Base-by-base conservation (phyloP, 2,888 invertebrate species). In the Hirtodrosophila duncani region DNA sequence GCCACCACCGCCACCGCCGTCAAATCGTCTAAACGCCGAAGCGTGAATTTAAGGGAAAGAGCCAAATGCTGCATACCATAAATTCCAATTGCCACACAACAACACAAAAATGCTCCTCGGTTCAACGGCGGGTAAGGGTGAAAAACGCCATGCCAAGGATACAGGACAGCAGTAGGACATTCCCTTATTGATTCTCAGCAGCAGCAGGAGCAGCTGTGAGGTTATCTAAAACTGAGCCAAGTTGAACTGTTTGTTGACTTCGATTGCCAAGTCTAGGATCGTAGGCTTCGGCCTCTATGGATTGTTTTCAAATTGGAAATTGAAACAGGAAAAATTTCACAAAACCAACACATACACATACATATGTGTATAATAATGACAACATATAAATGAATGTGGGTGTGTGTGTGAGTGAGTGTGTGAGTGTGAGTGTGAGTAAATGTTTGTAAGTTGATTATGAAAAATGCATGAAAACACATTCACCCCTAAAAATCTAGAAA, bases 231-330 rank as follows among this genome's bases (percentile, higher is more conserved):
- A 16, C 50, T 39, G 23, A 41, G 51, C 31, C 13, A 23, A 52
- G n/a, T n/a, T n/a, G 23, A 24, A 20, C 30, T 41, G 29, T 31
- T 16, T 38, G 33, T 23, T 41, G 24, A 44, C 56, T 56, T 10
- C 9, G 7, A n/a, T n/a, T n/a, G n/a, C n/a, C n/a, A n/a, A 29
- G 21, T 27, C 29, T 39, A 21, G 39, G 16, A 9, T 6, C 18
- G 23, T 29, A 11, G 21, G 24, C 7, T 26, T 13, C n/a, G n/a
- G n/a, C n/a, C n/a, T n/a, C n/a, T n/a, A n/a, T n/a, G n/a, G n/a
- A n/a, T 30, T 48, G 30, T 13, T 33, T 37, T 42, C 70, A 62
- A 79, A 79, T 72, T 72, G 67, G 77, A 72, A 75, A 70, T 63
- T 75, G 67, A 56, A 70, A 61, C 58, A 70, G 66, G 66, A 67